Base-by-base conservation (phyloP, 2,797 vertebrate genomes). In the Oreochromis grahami region DNA sequence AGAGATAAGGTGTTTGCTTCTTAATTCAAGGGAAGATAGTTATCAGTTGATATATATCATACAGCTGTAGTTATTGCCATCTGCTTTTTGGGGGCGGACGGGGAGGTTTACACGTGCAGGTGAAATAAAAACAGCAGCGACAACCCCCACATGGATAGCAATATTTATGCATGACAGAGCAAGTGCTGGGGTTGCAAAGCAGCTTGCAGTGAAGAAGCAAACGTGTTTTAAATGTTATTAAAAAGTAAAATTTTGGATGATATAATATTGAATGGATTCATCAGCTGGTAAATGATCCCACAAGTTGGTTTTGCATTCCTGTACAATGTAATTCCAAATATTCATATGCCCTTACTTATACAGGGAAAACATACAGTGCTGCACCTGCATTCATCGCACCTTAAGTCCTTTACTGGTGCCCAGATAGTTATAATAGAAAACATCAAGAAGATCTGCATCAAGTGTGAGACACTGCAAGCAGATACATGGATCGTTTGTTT, bases 401-500 rank as follows among this genome's bases (percentile, higher is more conserved):
- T 34, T 6, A 12, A 48, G 60, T 29, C 32, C 24, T 84, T 70
- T 17, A 68, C 29, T 8, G 3, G 78, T 60, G 14, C 87, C 48
- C 82, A 78, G 82, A 87, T 88, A 58, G 60, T 78, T 81, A n/a
- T 50, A 81, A 78, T 65, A 55, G 88, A 72, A 72, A 36, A 76
- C 21, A 77, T 82, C 53, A 5, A 60, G 15, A 82, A 65, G 56
- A 86, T 88, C 56, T 80, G 56, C 84, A 88, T 88, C 26, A 79
- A 79, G 38, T 38, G 32, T 13, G 60, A 83, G 51, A 78, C 60
- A 51, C 7, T 83, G 65, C 26, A 63, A 88, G 77, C 8, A 15
- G 81, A 85, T 78, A 70, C 76, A 53, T 72, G 76, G 68, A 89
- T 91, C 78, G 87, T 90, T 87, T 82, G 50, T 32, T 87, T 90